Base-by-base conservation (phyloP, 2,113 vertebrate genomes). In the Rhea pennata region DNA sequence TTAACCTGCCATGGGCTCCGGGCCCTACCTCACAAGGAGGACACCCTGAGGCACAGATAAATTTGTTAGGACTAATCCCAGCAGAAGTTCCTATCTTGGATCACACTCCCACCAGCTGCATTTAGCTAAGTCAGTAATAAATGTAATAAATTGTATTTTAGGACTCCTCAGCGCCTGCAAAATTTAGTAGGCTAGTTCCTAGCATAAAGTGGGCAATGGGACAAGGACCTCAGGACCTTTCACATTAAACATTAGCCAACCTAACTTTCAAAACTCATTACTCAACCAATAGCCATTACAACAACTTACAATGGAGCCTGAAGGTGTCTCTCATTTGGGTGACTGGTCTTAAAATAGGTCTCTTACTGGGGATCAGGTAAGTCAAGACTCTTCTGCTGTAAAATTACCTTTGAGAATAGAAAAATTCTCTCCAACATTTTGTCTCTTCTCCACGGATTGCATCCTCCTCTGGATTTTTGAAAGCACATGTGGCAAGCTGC, bases 41-140 rank as follows among this genome's bases (percentile, higher is more conserved):
- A 77, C 9, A 65, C 24, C 8, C 40, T 5, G 31, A 87, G 40
- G 80, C 59, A 74, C 3, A 31, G 53, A 59, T 6, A 24, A 23
- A 9, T 12, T 82, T 0, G 0, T 1, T 59, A 11, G 9, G 51
- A 11, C 31, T 50, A 36, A n/a, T 44, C 29, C 42, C 24, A 6
- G 36, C 0, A 46, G 19, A 58, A 75, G 20, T 21, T 74, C 73
- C 65, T 27, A 13, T 7, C 26, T 15, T 15, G 59, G 0, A 65
- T n/a, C 23, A 50, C 27, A 54, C 3, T 33, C 74, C 31, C 59
- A 29, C 6, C 31, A 67, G 22, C 33, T 51, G 67, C 51, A 23
- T 42, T 19, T 3, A 4, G 22, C 74, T 48, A 23, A 22, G 26
- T 9, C 16, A 48, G 3, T n/a, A 39, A 12, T 9, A 86, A 46